Evolutionary conservation across 2,113 vertebrate genomes (phyloP), one percentile per base, ranked within the genome.

Genomic region (Felis chaus): DNA sequence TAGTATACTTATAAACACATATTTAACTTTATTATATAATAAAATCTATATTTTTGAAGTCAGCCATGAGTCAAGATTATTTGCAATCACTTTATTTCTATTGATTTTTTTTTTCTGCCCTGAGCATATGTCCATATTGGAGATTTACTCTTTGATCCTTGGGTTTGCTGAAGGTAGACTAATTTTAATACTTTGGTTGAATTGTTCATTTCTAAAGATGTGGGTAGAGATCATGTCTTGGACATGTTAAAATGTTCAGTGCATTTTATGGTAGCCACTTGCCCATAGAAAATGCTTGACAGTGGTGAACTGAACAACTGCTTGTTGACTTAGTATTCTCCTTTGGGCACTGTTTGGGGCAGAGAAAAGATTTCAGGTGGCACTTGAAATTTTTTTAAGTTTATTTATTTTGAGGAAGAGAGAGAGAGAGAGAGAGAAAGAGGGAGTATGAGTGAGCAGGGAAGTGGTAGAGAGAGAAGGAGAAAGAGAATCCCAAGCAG

Each of bases 61-160:
- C 36, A 95, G 74, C 79, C 82, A 8, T 48, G 71, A 97, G 86
- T 97, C 31, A 89, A 95, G 66, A 85, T 97, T 87, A 95, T 95
- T 78, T 95, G 63, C 50, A 83, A 65, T 92, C 63, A 93, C 57
- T 93, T 97, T 79, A 65, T 79, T 87, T 63, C 31, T 79, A 10
- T 89, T 88, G 84, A 91, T 97, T 95, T 89, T 80, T 69, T 83
- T 79, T 95, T 93, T 74, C 61, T 96, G 45, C 82, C 65, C 53
- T 36, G 53, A 78, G 68, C 48, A 16, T 53, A 15, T 48, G 36
- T 92, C 76, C 41, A 2, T 76, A 63, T 48, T 89, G 65, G 76
- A 95, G 92, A 78, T 80, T 78, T 73, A 71, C n/a, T 41, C 7
- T 78, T 89, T 61, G 76, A 76, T 89, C 63, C 8, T 10, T 80